These are phyloP conservation scores for Temnothorax curvispinosus DNA, from an alignment of 1,140 invertebrate genomes.

Conservation along the genomic window DNA sequence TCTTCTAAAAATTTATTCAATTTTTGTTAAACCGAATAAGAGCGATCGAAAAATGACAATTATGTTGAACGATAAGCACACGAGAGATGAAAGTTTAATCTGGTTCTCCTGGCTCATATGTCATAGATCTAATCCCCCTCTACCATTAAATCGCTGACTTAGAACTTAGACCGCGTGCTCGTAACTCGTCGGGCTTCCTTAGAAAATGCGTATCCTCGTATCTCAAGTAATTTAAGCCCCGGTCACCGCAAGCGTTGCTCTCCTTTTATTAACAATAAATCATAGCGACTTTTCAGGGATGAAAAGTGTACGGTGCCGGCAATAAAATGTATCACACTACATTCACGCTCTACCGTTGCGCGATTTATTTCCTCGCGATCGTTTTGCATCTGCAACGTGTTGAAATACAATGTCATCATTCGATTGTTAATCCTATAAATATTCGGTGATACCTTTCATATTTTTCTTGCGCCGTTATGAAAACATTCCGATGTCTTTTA, in stretches of 20 bases:
- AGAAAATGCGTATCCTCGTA: conserved; percentile 58
- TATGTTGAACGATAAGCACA: conserved; percentile 1
- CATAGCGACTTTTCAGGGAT: conserved; percentile 38
- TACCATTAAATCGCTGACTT: conserved; percentile 68
- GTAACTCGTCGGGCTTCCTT: conserved; percentile 62
- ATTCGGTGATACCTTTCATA: not conserved
- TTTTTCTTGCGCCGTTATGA: not conserved
- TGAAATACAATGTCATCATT: not conserved
- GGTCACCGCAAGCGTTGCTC: conserved; percentile 41
- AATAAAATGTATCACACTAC: conserved; percentile 49
- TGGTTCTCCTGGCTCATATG: conserved; percentile 24
- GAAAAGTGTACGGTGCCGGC: not conserved
- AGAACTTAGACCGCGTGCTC: conserved; percentile 59
- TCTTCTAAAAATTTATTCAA: not conserved
- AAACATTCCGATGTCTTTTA: not conserved
- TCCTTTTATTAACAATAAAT: conserved; percentile 70
- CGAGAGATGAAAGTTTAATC: conserved; percentile 47
- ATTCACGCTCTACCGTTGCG: not conserved
- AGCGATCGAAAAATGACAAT: not conserved
- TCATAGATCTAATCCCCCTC: conserved; percentile 67
- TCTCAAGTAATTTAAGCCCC: conserved; percentile 63
- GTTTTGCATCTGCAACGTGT: not conserved
- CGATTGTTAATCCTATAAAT: conserved; percentile 3
- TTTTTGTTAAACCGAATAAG: not conserved
- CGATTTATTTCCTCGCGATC: conserved; percentile 26